These are phyloP conservation scores for Maniola hyperantus DNA, from an alignment of 2,888 invertebrate species.

Conservation along the genomic window DNA sequence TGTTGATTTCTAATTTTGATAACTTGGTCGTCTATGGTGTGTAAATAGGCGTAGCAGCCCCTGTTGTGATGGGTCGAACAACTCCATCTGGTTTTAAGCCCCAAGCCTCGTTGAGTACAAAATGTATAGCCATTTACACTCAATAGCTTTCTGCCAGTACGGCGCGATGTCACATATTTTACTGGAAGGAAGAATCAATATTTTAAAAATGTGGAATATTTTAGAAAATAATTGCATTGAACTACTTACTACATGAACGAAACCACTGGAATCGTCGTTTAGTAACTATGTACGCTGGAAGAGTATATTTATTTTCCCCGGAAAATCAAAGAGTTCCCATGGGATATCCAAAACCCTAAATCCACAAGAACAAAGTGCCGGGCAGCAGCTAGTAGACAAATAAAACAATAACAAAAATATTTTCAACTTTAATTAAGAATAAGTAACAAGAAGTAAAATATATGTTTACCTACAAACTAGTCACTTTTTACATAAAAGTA, in stretches of 20 bases:
- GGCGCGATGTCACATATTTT: constrained; percentile 6
- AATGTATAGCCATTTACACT: constrained; percentile 3
- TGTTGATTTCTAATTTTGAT: constrained; percentile 45
- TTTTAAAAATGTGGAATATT: too few relatives aligned
- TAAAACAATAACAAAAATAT: background rate
- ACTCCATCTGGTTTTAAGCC: constrained; percentile 47
- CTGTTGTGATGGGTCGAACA: constrained; percentile 50
- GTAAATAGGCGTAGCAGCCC: constrained; percentile 43
- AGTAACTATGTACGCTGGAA: too few relatives aligned
- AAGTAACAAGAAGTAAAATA: constrained; percentile 16
- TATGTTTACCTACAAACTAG: background rate
- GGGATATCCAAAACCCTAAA: too few relatives aligned
- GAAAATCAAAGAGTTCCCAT: too few relatives aligned
- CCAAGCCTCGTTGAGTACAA: background rate
- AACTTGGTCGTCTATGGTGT: constrained; percentile 46
- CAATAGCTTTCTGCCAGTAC: background rate
- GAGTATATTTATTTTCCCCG: too few relatives aligned
- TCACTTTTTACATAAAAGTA: background rate
- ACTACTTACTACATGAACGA: too few relatives aligned
- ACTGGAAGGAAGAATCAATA: background rate
- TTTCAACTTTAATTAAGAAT: constrained; percentile 13
- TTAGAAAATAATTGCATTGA: too few relatives aligned
- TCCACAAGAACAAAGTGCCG: too few relatives aligned
- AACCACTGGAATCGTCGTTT: too few relatives aligned
- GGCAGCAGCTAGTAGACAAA: background rate